Conservation (phyloP, 2,888 invertebrate species). For the Belgica antarctica region DNA sequence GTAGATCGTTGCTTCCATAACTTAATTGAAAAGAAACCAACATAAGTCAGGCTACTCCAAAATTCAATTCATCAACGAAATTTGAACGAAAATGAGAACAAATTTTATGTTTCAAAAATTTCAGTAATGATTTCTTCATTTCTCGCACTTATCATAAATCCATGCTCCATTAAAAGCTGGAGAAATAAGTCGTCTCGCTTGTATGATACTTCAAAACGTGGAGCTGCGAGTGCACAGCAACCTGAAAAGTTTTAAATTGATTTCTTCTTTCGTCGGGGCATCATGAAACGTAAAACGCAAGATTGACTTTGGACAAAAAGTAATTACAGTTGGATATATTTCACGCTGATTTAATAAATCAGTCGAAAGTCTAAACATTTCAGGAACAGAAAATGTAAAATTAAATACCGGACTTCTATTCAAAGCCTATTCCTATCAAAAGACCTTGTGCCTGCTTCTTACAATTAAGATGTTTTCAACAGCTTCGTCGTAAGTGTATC, state of each 20-base stretch:
- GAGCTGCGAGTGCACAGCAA: too few species aligned
- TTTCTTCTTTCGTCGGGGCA: background rate
- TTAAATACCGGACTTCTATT: background rate
- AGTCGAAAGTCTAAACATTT: background rate
- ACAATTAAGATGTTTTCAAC: slow-evolving; percentile 8
- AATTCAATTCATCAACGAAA: too few species aligned
- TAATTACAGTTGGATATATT: slow-evolving; percentile 6
- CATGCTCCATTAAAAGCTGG: too few species aligned
- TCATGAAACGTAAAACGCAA: background rate
- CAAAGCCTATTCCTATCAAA: background rate
- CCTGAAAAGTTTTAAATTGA: background rate
- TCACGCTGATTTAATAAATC: slow-evolving; percentile 11
- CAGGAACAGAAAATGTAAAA: background rate
- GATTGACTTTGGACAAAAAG: background rate
- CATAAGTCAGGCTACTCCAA: too few species aligned
- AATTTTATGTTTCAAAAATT: too few species aligned
- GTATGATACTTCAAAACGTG: too few species aligned
- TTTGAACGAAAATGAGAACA: too few species aligned
- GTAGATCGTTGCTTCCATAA: too few species aligned
- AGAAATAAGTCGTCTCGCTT: too few species aligned
- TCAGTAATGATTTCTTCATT: too few species aligned
- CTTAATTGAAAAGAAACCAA: too few species aligned
- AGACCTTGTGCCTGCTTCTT: background rate
- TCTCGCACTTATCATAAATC: too few species aligned
- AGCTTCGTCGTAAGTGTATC: background rate